Conservation (phyloP, 2,888 invertebrate genomes). For the Drosophila algonquin region DNA sequence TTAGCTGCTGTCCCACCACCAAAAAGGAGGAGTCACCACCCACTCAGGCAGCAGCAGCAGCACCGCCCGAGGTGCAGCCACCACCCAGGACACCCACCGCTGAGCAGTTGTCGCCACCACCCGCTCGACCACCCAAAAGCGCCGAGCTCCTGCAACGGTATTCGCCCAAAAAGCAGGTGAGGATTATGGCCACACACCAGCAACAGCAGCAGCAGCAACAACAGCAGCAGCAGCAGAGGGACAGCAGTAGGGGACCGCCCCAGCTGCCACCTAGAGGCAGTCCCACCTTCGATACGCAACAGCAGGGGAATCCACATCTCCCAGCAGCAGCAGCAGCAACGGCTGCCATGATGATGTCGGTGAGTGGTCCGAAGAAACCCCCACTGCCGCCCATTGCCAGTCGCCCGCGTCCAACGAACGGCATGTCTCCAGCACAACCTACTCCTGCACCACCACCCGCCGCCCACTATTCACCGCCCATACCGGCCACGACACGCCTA, state of each 20-base stretch:
- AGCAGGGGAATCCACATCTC: not conserved
- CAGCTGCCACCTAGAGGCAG: conserved; percentile 80
- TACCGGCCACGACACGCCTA: conserved; percentile 70
- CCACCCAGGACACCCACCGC: conserved; percentile 87
- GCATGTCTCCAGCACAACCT: conserved; percentile 81
- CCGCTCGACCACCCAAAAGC: conserved; percentile 89
- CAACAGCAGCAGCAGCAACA: conserved; percentile 14
- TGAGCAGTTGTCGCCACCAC: conserved; percentile 87
- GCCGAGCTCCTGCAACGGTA: conserved; percentile 83
- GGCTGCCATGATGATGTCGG: conserved; percentile 57
- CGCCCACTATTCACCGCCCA: conserved; percentile 64
- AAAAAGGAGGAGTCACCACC: conserved; percentile 84
- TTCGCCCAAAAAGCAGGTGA: conserved; percentile 80
- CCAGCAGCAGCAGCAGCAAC: not conserved
- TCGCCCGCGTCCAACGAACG: conserved; percentile 83
- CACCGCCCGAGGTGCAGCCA: conserved; percentile 81
- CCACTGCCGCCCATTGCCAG: conserved; percentile 88
- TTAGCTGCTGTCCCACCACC: conserved; percentile 89
- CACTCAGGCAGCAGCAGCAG: not conserved
- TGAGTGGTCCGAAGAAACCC: conserved; percentile 87
- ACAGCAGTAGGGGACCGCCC: conserved; percentile 63
- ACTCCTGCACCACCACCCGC: conserved; percentile 52
- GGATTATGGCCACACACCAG: conserved; percentile 42
- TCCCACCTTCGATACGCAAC: conserved; percentile 44
- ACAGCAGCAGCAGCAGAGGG: conserved; percentile 33